phyloP scores from a whole-genome alignment of 1,140 invertebrate species.

The Drosophila guanche region DNA sequence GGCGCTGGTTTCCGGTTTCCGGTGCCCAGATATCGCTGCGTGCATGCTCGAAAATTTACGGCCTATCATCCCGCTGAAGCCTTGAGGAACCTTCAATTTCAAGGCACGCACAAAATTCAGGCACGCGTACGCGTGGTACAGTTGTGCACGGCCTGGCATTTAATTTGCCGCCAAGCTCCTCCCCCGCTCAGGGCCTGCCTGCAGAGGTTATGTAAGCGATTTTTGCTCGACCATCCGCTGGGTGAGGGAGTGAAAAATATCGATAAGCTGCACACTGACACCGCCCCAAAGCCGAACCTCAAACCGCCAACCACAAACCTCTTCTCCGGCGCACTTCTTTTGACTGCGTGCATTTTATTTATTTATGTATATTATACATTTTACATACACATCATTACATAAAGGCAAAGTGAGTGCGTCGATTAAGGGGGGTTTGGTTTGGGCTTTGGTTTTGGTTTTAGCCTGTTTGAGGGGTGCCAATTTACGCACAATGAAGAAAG shows the following conservation, averaged over 20 bases:
- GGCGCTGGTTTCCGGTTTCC: conserved; percentile 77
- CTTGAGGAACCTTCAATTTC: conserved; percentile 57
- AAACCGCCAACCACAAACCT: conserved; percentile 3
- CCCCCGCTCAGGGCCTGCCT: conserved; percentile 1
- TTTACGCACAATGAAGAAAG: conserved; percentile 68
- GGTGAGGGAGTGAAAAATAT: conserved; percentile 61
- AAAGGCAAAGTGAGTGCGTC: conserved; percentile 41
- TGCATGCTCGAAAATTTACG: conserved; percentile 63
- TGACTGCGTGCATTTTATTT: conserved; percentile 70
- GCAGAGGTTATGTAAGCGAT: conserved; percentile 37
- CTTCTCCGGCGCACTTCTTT: conserved; percentile 32
- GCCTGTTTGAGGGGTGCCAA: conserved; percentile 40
- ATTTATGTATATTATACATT: conserved; percentile 75
- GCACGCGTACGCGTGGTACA: conserved; percentile 48
- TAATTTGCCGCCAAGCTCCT: conserved; percentile 15
- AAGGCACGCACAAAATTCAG: conserved; percentile 60
- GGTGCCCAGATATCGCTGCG: conserved; percentile 43
- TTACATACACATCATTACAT: conserved; percentile 72
- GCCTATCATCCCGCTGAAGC: conserved; percentile 10
- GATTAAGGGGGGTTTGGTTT: background rate
- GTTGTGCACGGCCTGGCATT: conserved; percentile 45
- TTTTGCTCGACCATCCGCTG: conserved; percentile 17
- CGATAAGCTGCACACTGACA: conserved; percentile 54
- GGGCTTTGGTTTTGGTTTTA: background rate
- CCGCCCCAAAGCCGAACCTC: conserved; percentile 18